These are phyloP conservation scores for Alca torda DNA, from an alignment of 2,797 vertebrate species.

Conservation along the genomic window DNA sequence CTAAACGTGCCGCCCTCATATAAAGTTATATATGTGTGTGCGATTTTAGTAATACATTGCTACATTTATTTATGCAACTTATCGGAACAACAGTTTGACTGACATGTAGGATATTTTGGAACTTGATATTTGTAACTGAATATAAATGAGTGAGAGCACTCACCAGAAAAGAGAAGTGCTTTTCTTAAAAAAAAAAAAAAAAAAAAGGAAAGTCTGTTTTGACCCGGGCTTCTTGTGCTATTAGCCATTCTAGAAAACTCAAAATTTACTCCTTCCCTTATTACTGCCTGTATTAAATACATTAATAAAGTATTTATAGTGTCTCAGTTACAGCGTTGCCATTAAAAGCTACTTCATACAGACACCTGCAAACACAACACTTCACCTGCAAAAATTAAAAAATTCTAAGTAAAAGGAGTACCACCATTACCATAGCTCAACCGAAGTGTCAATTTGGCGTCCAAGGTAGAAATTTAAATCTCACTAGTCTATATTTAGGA, in stretches of 20 bases:
- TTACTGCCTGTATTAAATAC: neutral
- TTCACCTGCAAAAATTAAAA: neutral
- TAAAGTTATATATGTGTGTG: neutral
- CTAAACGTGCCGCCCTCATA: neutral
- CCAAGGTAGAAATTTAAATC: neutral
- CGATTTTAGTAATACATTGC: neutral
- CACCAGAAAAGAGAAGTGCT: neutral
- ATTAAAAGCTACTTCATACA: neutral
- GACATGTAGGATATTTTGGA: neutral
- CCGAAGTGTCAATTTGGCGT: neutral
- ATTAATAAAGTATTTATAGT: neutral
- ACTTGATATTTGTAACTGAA: neutral
- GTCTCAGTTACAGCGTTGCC: neutral
- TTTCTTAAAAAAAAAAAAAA: neutral
- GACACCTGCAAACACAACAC: neutral
- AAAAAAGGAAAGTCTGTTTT: neutral
- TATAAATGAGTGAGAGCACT: neutral
- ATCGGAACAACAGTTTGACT: neutral
- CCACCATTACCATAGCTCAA: neutral
- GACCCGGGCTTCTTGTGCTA: neutral
- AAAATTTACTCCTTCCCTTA: neutral
- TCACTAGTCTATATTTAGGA: neutral
- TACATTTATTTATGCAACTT: neutral
- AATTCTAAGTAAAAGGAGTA: neutral
- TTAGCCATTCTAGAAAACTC: neutral